phyloP scores from a whole-genome alignment of 1,140 invertebrate species.

The Drosophila sulfurigaster region DNA sequence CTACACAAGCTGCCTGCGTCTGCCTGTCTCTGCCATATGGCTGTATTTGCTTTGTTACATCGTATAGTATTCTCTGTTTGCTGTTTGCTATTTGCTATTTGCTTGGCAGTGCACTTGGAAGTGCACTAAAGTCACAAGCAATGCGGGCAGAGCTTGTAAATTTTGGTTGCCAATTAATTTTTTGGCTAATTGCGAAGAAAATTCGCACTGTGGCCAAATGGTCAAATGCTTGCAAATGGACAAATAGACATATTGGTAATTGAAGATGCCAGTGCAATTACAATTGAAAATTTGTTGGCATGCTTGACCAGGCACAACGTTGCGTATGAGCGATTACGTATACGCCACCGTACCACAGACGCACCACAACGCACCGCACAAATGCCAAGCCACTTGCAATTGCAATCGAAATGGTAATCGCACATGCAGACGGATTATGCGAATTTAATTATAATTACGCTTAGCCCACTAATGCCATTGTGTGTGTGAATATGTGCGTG shows the following conservation, averaged over 20 bases:
- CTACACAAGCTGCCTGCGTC: slow-evolving; percentile 32
- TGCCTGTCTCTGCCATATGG: slow-evolving; percentile 35
- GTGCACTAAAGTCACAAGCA: not conserved
- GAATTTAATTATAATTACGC: slow-evolving; percentile 77
- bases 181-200: not conserved
- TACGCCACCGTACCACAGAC: slow-evolving; percentile 23
- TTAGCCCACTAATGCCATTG: slow-evolving; percentile 60
- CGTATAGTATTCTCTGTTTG: slow-evolving; percentile 10
- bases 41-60: slow-evolving; percentile 31
- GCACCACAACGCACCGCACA: too few relatives aligned
- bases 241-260: slow-evolving; percentile 25
- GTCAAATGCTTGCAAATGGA: not conserved
- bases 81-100: slow-evolving; percentile 15
- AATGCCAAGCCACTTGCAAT: not conserved
- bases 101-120: slow-evolving; percentile 4
- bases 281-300: slow-evolving; percentile 16
- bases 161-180: slow-evolving; percentile 12
- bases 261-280: slow-evolving; percentile 28
- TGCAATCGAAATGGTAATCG: slow-evolving; percentile 10
- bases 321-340: slow-evolving; percentile 65
- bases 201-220: too few relatives aligned
- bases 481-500: slow-evolving; percentile 1
- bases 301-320: slow-evolving; percentile 33
- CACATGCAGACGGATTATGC: slow-evolving; percentile 46
- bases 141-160: not conserved